A percentile compares a stretch with the other conserved stretches of the same genome.
phyloP scores from a whole-genome alignment of 1,140 invertebrate genomes.

The Spodoptera litura region DNA sequence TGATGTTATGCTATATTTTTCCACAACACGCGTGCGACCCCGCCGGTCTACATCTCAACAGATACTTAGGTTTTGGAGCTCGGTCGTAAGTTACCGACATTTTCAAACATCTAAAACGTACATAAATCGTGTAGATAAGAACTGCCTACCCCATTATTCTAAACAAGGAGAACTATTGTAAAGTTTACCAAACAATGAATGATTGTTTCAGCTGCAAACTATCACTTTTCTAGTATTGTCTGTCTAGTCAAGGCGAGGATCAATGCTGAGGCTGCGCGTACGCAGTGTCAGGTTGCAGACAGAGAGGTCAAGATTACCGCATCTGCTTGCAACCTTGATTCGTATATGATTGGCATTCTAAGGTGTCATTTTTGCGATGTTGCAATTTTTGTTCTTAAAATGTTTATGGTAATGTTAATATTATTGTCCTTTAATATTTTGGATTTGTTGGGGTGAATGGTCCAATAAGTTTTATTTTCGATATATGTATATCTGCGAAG shows the following conservation, averaged over 20 bases:
- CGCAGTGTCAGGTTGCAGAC: constrained; percentile 1
- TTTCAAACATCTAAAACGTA: no score
- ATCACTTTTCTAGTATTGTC: constrained; percentile 7
- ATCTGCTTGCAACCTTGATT: neutral
- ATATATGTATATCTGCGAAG: no score
- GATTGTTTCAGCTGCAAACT: neutral
- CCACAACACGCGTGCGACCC: no score
- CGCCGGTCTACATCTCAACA: no score
- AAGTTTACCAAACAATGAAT: constrained; percentile 20
- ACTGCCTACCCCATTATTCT: constrained; percentile 4
- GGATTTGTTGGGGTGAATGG: no score
- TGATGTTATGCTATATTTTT: no score
- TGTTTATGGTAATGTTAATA: no score
- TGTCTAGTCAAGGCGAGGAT: constrained; percentile 34
- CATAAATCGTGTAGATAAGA: neutral
- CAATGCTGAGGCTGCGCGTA: constrained; percentile 11
- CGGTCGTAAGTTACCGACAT: no score
- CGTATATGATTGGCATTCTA: neutral
- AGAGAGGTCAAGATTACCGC: constrained; percentile 6
- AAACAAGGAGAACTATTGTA: neutral
- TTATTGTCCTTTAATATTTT: no score
- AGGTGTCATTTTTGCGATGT: neutral
- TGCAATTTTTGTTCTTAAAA: neutral
- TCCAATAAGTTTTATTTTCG: no score
- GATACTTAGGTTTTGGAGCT: no score